Base-by-base conservation (phyloP, 1,140 invertebrate species). In the Papilio glaucus region DNA sequence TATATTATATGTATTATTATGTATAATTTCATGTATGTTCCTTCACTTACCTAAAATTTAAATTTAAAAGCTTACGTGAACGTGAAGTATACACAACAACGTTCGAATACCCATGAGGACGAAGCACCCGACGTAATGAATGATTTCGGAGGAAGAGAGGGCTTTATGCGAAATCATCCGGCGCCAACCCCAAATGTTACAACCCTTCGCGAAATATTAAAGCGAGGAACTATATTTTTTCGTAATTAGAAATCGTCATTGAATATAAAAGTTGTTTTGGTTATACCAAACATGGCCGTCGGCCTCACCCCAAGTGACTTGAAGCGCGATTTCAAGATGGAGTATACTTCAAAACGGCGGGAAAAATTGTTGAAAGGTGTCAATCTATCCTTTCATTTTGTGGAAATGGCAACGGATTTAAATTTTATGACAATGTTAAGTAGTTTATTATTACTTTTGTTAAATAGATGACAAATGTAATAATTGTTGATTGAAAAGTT, bases 241-340 rank as follows among this genome's bases (percentile, higher is more conserved):
- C 61, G 61, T 63, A 63, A 63, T 63, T 37, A 63, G 61, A 63
- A 63, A 63, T 39, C 15, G 29, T 63, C 15, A 63, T 63, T 39
- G 61, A 63, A 63, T 38, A 37, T 63, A 38, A 63, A 39, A 39
- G 29, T 63, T 63, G 33, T 63, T 63, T 63, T 33, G 57, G 57
- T 53, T 53, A 33, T 33, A 53, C 18, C 49, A 53, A 53, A 53
- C 49, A 53, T 53, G 49, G 49, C 49, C 49, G 49, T 24, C 49
- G 49, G 49, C 49, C 49, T 53, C 49, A 21, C 49, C 49, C 49
- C 49, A 24, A 21, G 49, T 53, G 49, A 53, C 49, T 24, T 53
- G 49, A 53, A 53, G 49, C 49, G 49, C 49, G 49, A 53, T 53
- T 53, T 53, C 49, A 53, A 53, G 49, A 53, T 53, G 49, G 49